Conservation (phyloP, 2,797 vertebrate genomes). For the Mionectes olivaceus region DNA sequence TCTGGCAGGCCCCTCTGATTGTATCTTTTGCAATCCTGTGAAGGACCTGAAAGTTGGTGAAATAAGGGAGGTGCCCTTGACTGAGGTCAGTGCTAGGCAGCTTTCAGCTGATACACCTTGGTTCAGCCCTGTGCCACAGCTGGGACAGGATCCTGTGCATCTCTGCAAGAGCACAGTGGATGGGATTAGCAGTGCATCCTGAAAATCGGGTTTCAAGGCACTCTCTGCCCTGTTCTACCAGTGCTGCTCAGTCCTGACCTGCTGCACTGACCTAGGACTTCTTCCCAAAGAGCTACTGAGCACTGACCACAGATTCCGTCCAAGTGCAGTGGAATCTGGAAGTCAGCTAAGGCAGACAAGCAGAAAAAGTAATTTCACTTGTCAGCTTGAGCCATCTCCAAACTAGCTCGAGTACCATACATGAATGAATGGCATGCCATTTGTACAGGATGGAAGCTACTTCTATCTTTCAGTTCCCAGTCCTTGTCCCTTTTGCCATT, state of each 20-base stretch:
- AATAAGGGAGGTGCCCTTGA: not conserved
- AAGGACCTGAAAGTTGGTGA: not conserved
- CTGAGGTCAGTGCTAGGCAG: not conserved
- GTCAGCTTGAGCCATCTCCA: not conserved
- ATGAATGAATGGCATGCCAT: not conserved
- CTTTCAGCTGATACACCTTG: not conserved
- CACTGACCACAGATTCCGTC: not conserved
- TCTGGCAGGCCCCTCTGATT: not conserved
- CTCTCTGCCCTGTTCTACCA: not conserved
- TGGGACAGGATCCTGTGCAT: not conserved
- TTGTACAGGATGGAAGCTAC: not conserved
- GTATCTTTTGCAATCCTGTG: not conserved
- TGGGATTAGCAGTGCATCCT: not conserved
- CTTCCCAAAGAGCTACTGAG: not conserved
- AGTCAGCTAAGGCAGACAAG: not conserved
- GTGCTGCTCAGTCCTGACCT: not conserved
- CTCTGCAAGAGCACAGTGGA: not conserved
- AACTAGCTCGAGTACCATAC: not conserved
- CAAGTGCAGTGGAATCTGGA: not conserved
- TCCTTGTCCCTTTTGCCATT: not conserved
- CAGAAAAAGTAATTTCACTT: not conserved
- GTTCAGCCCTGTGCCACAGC: not conserved
- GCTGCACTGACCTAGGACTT: not conserved
- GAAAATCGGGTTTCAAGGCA: not conserved
- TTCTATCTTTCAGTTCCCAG: not conserved